Evolutionary conservation across 2,113 vertebrate species (phyloP), one percentile per base, ranked within the genome.

Genomic region (Penelope pileata): DNA sequence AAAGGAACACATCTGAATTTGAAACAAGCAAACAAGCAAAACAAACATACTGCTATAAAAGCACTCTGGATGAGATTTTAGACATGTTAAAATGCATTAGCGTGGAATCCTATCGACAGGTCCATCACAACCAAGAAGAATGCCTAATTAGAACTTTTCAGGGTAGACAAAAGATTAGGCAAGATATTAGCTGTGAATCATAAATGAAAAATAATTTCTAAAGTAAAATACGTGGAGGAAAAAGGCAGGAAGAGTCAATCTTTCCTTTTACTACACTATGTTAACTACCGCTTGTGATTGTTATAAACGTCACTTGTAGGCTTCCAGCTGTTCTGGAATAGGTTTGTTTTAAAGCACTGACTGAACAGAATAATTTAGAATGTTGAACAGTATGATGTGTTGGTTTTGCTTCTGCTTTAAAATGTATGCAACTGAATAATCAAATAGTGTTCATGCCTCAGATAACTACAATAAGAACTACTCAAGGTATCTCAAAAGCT

Each of bases 361-460:
- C 79, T 96, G 89, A 97, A 94, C 36, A 97, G 90, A 81, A 72
- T 91, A 97, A 96, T 96, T 96, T 96, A 17, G 51, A 97, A 95
- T 90, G 67, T 88, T 86, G 38, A 87, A 86, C 64, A 83, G 26
- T 75, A 76, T 67, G 78, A 78, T 77, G 32, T 75, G 69, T 45
- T 90, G 43, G 18, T 38, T 91, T 95, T 96, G 69, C 89, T 94
- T 88, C 19, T 93, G 66, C 78, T 64, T 90, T 94, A 86, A 63
- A 88, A 94, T 29, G 14, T 80, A 88, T 91, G 87, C 95, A 96
- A 96, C 72, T 70, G 82, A 95, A 96, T 91, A 90, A 93, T 93
- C 75, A 96, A 92, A 72, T 84, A 10, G 12, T 34, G 4, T 51
- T 94, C 63, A 86, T 82, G 48, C 70, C 68, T 91, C 59, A 78